Evolutionary conservation across 2,797 vertebrate species (phyloP).

Genomic region (Lagorchestes hirsutus): DNA sequence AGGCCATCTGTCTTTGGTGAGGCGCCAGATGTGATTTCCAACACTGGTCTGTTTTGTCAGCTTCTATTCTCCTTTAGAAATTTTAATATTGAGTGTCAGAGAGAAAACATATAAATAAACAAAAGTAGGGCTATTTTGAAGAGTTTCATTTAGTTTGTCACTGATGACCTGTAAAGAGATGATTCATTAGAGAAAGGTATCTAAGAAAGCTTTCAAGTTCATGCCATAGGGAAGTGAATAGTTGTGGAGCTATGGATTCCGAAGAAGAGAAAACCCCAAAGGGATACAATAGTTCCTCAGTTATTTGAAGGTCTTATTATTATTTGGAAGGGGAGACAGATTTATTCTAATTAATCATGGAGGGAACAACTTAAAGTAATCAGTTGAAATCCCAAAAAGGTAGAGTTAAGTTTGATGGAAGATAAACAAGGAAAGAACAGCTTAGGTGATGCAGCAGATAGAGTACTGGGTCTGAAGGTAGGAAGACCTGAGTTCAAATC

Average conservation of each 20-base stretch:
- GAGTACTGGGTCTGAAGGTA: not conserved
- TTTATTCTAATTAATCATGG: not conserved
- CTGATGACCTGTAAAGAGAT: not conserved
- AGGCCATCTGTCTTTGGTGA: not conserved
- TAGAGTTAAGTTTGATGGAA: not conserved
- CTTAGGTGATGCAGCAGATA: not conserved
- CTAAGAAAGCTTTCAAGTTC: not conserved
- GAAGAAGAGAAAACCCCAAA: not conserved
- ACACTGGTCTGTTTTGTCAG: not conserved
- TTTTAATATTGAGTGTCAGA: not conserved
- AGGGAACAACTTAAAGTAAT: not conserved
- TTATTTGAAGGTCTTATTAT: not conserved
- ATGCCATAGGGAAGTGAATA: not conserved
- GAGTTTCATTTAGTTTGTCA: not conserved
- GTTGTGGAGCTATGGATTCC: not conserved
- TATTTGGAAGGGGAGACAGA: not conserved
- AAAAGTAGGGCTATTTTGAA: not conserved
- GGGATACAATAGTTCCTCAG: not conserved
- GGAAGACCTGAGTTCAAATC: not conserved
- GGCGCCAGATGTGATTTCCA: not conserved
- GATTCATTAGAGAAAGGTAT: not conserved
- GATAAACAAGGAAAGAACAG: not conserved
- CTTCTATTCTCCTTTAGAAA: slow-evolving; percentile 1
- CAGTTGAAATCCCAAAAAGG: not conserved
- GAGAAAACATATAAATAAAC: not conserved